Conservation (phyloP, 1,140 invertebrate species). For the Aphis gossypii region DNA sequence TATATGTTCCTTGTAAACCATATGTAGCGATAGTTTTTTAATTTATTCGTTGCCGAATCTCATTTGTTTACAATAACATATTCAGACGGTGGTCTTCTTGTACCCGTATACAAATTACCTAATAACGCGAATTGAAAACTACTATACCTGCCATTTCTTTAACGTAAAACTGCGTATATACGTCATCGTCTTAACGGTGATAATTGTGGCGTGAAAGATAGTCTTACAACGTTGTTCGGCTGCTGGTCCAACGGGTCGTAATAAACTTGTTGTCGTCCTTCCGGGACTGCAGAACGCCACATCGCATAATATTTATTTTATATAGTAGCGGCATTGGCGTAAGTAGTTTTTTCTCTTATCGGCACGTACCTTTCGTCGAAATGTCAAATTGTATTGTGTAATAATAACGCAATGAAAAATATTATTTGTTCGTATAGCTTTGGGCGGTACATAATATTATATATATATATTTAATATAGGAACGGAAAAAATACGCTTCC, state of each 20-base stretch:
- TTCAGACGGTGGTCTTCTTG: neutral
- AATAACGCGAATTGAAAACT: neutral
- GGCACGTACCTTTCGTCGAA: neutral
- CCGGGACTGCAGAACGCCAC: neutral
- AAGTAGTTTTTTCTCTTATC: neutral
- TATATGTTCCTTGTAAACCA: neutral
- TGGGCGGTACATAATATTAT: neutral
- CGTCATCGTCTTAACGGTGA: neutral
- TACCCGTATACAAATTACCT: neutral
- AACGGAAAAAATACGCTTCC: constrained; percentile 18
- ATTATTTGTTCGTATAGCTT: neutral
- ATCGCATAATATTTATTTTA: neutral
- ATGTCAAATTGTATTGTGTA: neutral
- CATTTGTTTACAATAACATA: neutral
- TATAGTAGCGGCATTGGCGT: neutral
- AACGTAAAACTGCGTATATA: neutral
- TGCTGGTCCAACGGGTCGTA: neutral
- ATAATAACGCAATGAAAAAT: neutral
- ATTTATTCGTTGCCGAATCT: neutral
- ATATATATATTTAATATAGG: neutral
- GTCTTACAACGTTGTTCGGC: neutral
- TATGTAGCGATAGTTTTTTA: neutral
- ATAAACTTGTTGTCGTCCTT: neutral
- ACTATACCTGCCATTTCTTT: neutral
- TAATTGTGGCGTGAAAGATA: neutral